phyloP scores from a whole-genome alignment of 2,113 vertebrate species.

The Orycteropus afer region DNA sequence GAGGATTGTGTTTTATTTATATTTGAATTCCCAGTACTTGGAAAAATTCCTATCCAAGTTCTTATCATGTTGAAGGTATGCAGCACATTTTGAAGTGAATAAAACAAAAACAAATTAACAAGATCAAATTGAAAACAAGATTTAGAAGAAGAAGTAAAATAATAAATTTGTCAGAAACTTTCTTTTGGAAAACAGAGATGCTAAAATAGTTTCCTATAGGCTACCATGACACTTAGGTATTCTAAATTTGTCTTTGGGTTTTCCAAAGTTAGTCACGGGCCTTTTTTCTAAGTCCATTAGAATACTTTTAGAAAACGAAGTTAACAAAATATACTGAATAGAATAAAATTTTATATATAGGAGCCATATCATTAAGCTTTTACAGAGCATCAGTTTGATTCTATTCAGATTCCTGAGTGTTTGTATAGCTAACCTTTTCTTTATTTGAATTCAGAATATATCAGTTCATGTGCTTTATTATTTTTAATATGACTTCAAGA shows the following conservation, averaged over 20 bases:
- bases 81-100: conserved; percentile 32
- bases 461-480: conserved; percentile 66
- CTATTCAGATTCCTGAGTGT: conserved; percentile 40
- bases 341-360: conserved; percentile 5
- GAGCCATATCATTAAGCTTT: conserved; percentile 45
- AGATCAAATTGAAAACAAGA: not conserved
- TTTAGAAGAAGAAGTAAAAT: not conserved
- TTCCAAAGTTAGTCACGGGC: not conserved
- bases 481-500: conserved; percentile 81
- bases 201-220: not conserved
- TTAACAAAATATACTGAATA: not conserved
- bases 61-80: not conserved
- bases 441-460: conserved; percentile 75
- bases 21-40: not conserved
- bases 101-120: conserved; percentile 30
- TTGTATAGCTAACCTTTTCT: conserved; percentile 66
- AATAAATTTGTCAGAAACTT: not conserved
- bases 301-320: not conserved
- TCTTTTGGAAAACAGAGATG: not conserved
- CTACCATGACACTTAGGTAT: not conserved
- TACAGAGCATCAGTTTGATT: conserved; percentile 41
- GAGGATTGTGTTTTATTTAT: not conserved
- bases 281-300: not conserved
- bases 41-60: not conserved
- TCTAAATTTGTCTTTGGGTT: not conserved